These are phyloP conservation scores for Aphrophora alni DNA, from an alignment of 2,888 invertebrate genomes.

Conservation along the genomic window DNA sequence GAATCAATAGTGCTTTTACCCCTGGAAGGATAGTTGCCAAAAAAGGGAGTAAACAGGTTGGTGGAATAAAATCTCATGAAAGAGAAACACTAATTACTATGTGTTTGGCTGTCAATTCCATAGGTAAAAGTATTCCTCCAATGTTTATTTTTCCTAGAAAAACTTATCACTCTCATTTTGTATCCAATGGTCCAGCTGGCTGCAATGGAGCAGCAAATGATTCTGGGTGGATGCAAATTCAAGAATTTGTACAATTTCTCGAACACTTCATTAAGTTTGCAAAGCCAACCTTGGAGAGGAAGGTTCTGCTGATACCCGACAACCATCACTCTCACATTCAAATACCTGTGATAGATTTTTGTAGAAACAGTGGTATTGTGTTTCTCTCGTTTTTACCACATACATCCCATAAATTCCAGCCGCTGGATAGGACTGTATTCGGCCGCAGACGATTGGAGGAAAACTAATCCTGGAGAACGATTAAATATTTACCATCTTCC, in stretches of 20 bases:
- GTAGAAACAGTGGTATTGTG: conserved; percentile 4
- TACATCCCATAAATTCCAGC: neutral
- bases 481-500: neutral
- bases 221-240: conserved; percentile 53
- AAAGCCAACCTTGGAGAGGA: neutral
- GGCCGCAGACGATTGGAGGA: conserved; percentile 9
- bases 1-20: neutral
- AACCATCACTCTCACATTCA: conserved; percentile 15
- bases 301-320: neutral
- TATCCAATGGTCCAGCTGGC: conserved; percentile 51
- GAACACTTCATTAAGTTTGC: conserved; percentile 3
- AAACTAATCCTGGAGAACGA: neutral
- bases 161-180: conserved; percentile 48
- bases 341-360: conserved; percentile 9
- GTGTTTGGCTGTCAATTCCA: conserved; percentile 44
- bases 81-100: conserved; percentile 45
- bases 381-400: neutral
- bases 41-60: conserved; percentile 9
- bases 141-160: conserved; percentile 53
- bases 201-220: conserved; percentile 53
- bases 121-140: conserved; percentile 48
- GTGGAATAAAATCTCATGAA: conserved; percentile 3
- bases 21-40: neutral
- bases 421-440: neutral
- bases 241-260: neutral